phyloP scores from a whole-genome alignment of 2,888 invertebrate species.

The Papilio demoleus region DNA sequence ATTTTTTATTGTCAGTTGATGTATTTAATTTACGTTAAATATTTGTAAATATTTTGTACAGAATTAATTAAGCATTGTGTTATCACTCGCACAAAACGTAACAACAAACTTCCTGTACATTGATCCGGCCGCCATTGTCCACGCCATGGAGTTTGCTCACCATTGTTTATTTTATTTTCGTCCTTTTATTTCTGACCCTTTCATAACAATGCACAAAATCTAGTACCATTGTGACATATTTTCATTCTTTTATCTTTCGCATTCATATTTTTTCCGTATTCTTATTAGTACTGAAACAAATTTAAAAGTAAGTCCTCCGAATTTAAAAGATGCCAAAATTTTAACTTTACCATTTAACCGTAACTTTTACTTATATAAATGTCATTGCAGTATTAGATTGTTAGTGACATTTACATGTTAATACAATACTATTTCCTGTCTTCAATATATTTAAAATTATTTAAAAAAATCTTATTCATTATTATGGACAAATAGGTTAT shows the following conservation, averaged over 20 bases:
- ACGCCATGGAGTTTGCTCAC: neutral
- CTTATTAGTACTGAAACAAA: too few species aligned
- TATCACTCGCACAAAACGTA: neutral
- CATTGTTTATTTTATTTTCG: slow-evolving; percentile 17
- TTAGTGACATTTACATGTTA: too few species aligned
- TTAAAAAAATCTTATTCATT: too few species aligned
- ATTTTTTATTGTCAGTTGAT: too few species aligned
- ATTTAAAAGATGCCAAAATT: too few species aligned
- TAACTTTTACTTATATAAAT: too few species aligned
- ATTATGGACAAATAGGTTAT: too few species aligned
- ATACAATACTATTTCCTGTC: too few species aligned
- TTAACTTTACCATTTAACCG: too few species aligned
- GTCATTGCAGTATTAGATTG: too few species aligned
- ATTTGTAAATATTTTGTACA: neutral
- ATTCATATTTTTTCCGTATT: neutral
- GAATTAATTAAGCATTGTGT: slow-evolving; percentile 18
- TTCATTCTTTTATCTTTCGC: neutral
- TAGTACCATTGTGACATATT: slow-evolving; percentile 16
- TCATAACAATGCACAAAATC: slow-evolving; percentile 3
- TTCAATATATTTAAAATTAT: too few species aligned
- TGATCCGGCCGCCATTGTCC: slow-evolving; percentile 7
- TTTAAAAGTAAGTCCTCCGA: too few species aligned
- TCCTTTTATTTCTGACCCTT: slow-evolving; percentile 13
- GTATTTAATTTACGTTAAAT: neutral
- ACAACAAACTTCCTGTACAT: slow-evolving; percentile 14